Conservation (phyloP, 2,888 invertebrate species). For the Caenorhabditis sp. region DNA sequence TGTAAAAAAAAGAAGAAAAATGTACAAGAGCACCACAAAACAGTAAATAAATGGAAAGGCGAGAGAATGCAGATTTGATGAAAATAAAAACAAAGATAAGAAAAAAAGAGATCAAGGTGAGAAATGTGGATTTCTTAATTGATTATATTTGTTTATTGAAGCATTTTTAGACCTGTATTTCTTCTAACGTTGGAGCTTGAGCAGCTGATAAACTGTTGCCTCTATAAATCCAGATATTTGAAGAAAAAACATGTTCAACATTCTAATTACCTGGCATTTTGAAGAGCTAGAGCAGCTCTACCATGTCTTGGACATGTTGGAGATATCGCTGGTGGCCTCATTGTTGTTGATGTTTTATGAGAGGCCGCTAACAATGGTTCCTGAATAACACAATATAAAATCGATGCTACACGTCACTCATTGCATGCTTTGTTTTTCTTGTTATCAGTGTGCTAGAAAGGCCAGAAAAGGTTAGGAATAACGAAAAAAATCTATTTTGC, state of each 20-base stretch:
- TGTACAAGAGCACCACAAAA: background rate
- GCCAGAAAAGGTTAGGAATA: too few species aligned
- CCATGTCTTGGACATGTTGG: conserved; percentile 70
- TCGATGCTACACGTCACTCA: background rate
- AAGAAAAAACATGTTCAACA: background rate
- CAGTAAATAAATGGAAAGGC: background rate
- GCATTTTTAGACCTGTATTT: conserved; percentile 54
- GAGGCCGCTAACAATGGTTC: conserved; percentile 66
- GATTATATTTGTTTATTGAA: conserved; percentile 4
- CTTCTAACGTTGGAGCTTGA: conserved; percentile 53
- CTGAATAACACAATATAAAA: conserved; percentile 40
- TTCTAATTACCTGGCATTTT: conserved; percentile 32
- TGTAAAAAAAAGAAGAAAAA: background rate
- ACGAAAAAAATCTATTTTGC: background rate
- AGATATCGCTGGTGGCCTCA: conserved; percentile 62
- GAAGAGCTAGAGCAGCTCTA: conserved; percentile 54
- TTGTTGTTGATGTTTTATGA: conserved; percentile 49
- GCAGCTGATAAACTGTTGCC: conserved; percentile 49
- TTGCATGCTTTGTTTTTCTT: too few species aligned
- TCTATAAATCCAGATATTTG: conserved; percentile 28
- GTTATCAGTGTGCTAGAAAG: background rate
- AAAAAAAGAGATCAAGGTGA: conserved; percentile 6
- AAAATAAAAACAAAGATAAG: background rate
- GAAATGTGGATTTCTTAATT: background rate
- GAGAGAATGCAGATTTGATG: background rate